Base-by-base conservation (phyloP, 2,113 vertebrate genomes). In the Oncorhynchus nerka region DNA sequence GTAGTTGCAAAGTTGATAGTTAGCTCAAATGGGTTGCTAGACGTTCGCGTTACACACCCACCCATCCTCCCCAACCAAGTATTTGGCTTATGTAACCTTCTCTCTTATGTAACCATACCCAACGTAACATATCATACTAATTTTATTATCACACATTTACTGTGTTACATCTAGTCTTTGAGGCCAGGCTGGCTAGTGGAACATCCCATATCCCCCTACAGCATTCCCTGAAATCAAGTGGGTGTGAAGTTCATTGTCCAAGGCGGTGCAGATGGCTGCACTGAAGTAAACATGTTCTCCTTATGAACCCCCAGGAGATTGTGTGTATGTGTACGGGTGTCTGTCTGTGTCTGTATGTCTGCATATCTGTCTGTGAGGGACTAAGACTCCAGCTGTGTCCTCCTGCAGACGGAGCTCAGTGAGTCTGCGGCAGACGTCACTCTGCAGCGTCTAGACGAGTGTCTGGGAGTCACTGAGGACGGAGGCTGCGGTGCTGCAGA, bases 371-470 rank as follows among this genome's bases (percentile, higher is more conserved):
- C 77, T 90, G 92, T n/a, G 26, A 24, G 20, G n/a, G 11, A 22
- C 8, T 48, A 1, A n/a, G 16, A n/a, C 48, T 55, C 19, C 70
- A 79, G 75, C n/a, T 76, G 75, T 49, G 51, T 32, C 67, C 24
- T 68, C 11, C 32, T 67, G 16, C 75, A 91, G 92, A 83, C 67
- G 45, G 85, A 92, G 70, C 87, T 93, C 26, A 89, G 84, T 2
- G 78, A 73, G 20, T 45, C 24, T 0, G 77, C 87, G 77, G 88
- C 75, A 64, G 81, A 87, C 73, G 84, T 73, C 51, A 90, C 75
- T 0, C 66, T 90, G 70, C 59, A n/a, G 4, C 78, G 82, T 75
- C 88, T 90, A 49, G 81, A 88, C 85, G 84, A 85, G 20, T 26
- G 26, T 59, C 77, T 89, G 5, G 5, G 79, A 32, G 11, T 87